Percentiles rank a stretch among this genome's conserved stretches.
Evolutionary conservation across 2,113 vertebrate species (phyloP).

Genomic region (Pomatostomus ruficeps): DNA sequence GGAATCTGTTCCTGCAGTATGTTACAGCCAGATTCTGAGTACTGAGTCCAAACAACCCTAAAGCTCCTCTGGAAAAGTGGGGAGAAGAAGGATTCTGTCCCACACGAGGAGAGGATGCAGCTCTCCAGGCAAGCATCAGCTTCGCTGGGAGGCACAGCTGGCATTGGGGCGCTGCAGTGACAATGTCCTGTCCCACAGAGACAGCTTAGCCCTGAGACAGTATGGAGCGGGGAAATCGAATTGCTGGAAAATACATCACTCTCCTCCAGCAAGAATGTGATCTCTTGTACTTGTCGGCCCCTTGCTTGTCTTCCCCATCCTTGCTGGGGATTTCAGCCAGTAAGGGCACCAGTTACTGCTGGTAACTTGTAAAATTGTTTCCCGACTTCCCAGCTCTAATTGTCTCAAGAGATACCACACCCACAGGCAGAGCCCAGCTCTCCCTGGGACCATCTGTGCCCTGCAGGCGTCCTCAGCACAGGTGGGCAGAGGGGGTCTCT

Average conservation of each 20-base stretch:
- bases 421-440: not conserved
- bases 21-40: not conserved
- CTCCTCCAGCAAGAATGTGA: not conserved
- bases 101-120: not conserved
- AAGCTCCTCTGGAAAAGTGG: not conserved
- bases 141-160: not conserved
- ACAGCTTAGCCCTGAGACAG: not conserved
- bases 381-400: not conserved
- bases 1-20: not conserved
- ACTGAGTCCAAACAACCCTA: not conserved
- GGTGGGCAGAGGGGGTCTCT: not conserved
- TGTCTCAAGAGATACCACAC: not conserved
- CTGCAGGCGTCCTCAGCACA: accelerated
- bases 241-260: constrained; percentile 1
- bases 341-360: not conserved
- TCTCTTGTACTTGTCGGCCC: not conserved
- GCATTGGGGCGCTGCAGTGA: not conserved
- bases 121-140: not conserved
- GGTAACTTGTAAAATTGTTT: not conserved
- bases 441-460: not conserved
- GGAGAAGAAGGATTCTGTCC: not conserved
- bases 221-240: not conserved
- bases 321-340: not conserved
- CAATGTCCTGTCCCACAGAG: not conserved
- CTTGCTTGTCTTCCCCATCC: not conserved